These are phyloP conservation scores for Pangasius larnaudii DNA, from an alignment of 2,797 vertebrate species.

Conservation along the genomic window DNA sequence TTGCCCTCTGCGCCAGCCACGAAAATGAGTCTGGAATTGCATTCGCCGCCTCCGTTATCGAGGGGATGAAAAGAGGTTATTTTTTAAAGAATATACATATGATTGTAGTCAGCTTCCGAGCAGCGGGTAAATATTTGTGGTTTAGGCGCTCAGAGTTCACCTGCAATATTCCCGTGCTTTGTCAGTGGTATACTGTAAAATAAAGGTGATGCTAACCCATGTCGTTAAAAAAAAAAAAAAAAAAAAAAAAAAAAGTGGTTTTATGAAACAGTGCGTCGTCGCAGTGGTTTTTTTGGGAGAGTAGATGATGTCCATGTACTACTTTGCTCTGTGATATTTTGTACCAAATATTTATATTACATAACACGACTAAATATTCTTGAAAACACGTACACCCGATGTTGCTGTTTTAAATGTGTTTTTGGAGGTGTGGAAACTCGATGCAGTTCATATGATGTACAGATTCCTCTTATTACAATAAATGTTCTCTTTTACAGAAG, in stretches of 20 bases:
- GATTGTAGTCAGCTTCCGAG: conserved; percentile 37
- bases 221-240: conserved; percentile 37
- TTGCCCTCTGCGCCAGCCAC: conserved; percentile 51
- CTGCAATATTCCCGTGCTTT: conserved; percentile 44
- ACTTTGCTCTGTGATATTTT: conserved; percentile 87
- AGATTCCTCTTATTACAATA: conserved; percentile 76
- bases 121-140: conserved; percentile 55
- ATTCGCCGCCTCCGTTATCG: conserved; percentile 48
- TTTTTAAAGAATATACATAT: conserved; percentile 52
- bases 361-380: conserved; percentile 67
- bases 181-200: conserved; percentile 52
- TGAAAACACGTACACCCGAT: conserved; percentile 55
- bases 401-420: conserved; percentile 69
- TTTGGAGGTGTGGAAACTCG: conserved; percentile 67
- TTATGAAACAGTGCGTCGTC: conserved; percentile 65
- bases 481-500: conserved; percentile 73
- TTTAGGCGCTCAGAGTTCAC: conserved; percentile 47
- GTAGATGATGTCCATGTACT: conserved; percentile 61
- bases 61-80: conserved; percentile 42
- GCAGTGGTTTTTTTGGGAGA: conserved; percentile 59
- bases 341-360: conserved; percentile 92
- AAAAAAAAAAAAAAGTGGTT: conserved; percentile 57
- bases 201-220: conserved; percentile 38
- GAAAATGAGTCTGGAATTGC: conserved; percentile 59
- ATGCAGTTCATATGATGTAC: conserved; percentile 65